Base-by-base conservation (phyloP, 2,113 vertebrate species). In the Urocitellus parryii region DNA sequence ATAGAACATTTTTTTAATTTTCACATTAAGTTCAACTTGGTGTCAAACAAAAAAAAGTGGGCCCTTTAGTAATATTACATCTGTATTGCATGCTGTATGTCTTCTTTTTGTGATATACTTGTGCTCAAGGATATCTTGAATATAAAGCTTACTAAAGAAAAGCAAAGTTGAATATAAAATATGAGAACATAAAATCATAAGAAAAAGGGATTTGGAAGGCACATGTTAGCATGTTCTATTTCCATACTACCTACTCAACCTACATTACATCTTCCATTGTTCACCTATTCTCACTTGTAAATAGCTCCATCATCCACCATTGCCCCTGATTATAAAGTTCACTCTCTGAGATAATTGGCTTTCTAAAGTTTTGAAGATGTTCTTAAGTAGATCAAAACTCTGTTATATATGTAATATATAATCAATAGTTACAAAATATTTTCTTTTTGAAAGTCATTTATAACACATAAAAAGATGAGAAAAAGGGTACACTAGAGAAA, bases 331-430 rank as follows among this genome's bases (percentile, higher is more conserved):
- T 77, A 73, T 27, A 34, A 27, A 27, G 24, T 25, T 67, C 25
- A 32, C 12, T 84, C 17, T 65, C 5, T 68, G 25, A 25, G 27
- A 91, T 42, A 93, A 67, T 0, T 20, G 58, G 1, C 4, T 72
- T 81, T 95, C 84, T 32, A 78, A 80, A 22, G 4, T 68, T 96
- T 92, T 74, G 29, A 91, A 67, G 2, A 34, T 53, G 20, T 25
- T 77, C 14, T 85, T 73, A 22, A 9, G 3, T 53, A 68, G 34
- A n/a, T 80, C 24, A 79, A 88, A 80, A 61, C 24, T 58, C 48
- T 90, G 22, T 32, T 88, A 37, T 63, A 51, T 42, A 24, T 39
- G 56, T 70, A 61, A 61, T 42, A 0, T 61, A 42, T 10, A 85
- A 70, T 85, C 48, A 72, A 89, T n/a, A 89, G 34, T 42, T 81